Base-by-base conservation (phyloP, 2,888 invertebrate species). In the Linnaemya tessellans region DNA sequence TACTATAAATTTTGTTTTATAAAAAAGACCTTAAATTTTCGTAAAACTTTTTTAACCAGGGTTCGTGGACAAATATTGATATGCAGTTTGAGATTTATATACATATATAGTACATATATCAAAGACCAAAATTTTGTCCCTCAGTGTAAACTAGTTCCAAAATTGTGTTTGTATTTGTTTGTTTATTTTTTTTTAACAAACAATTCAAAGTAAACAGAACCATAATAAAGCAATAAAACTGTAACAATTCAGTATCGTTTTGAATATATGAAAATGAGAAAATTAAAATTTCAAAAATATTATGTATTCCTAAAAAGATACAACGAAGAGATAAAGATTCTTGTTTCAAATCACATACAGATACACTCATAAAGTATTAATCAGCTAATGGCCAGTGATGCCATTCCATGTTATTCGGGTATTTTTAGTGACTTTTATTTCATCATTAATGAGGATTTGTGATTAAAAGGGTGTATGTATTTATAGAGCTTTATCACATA, bases 151-250 rank as follows among this genome's bases (percentile, higher is more conserved):
- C 13, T 54, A 51, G 3, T 54, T 58, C 8, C 8, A 18, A 43
- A 25, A 13, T 60, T 60, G 11, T 30, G 30, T 46, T 18, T 2
- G 20, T 49, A 20, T 18, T 58, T 20, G 7, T 25, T 71, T 43
- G 46, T 1, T 49, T 3, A n/a, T n/a, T 60, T 74, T 7, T 35
- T 30, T 49, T 62, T 62, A 62, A 22, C 11, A 73, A 73, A 51
- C 18, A 22, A 18, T 30, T 43, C n/a, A 58, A 49, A 20, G 15
- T 73, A 46, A 73, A 73, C 20, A 73, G 49, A 35, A 3, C 46
- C 5, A n/a, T 18, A 49, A 22, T 51, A 54, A 22, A 54, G 35
- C 60, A 18, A 62, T 38, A n/a, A 62, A 62, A 10, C 13, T 62
- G 18, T 7, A 49, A 49, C 20, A 74, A 60, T 38, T 22, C 20